Evolutionary conservation across 2,113 vertebrate species (phyloP).

Genomic region (Scalopus aquaticus): DNA sequence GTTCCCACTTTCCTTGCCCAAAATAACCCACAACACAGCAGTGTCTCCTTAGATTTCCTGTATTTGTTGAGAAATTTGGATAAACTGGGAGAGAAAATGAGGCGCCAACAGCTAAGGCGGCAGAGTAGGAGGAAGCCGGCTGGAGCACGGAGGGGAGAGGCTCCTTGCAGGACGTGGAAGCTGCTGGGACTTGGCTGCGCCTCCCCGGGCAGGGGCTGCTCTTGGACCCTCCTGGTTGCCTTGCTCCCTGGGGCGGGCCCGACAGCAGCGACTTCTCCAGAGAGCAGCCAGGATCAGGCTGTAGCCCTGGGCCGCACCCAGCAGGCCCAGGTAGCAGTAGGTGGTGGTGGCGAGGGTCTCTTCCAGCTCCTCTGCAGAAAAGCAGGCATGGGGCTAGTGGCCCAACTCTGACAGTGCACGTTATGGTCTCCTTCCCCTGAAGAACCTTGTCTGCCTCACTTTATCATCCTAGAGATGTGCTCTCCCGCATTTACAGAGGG

Average conservation of each 20-base stretch:
- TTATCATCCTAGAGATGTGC: background rate
- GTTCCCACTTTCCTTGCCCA: background rate
- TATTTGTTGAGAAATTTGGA: background rate
- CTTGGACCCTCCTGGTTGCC: background rate
- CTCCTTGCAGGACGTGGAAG: background rate
- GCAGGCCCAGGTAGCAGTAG: background rate
- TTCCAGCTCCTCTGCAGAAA: background rate
- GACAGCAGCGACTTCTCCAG: background rate
- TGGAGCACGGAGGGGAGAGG: accelerated
- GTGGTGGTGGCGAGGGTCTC: background rate
- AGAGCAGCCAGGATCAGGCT: background rate
- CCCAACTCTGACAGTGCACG: accelerated
- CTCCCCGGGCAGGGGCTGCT: background rate
- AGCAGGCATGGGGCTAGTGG: no score
- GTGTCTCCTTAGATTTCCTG: background rate
- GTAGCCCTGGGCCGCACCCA: background rate
- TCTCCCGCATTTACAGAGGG: background rate
- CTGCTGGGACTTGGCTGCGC: no score
- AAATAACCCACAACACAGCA: background rate
- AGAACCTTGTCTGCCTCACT: background rate
- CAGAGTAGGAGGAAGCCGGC: background rate
- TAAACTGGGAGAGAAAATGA: background rate
- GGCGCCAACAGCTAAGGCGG: accelerated
- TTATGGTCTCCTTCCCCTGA: background rate
- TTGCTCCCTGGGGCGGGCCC: background rate